A percentile compares a stretch with the other conserved stretches of the same genome.
Conservation (phyloP, 37 sponge, comb jelly and placozoan species). For the Agelas oroides region DNA sequence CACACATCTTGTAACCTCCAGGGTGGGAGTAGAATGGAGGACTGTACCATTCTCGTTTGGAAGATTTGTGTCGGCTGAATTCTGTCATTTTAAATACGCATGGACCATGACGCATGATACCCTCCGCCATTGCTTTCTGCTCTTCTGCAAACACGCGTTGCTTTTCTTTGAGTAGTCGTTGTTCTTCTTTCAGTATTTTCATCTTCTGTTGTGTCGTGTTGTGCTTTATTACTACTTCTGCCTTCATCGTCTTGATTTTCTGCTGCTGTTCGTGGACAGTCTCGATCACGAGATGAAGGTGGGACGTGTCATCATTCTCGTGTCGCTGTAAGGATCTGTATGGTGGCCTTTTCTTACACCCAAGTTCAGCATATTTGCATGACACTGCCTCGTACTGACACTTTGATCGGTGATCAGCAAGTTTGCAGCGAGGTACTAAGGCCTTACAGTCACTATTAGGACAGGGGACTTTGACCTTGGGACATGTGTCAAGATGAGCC, state of each 20-base stretch:
- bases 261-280: slow-evolving; percentile 30
- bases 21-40: slow-evolving; percentile 6
- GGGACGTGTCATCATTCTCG: slow-evolving; percentile 2
- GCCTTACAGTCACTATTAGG: slow-evolving; percentile 28
- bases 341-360: neutral
- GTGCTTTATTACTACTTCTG: too few species aligned
- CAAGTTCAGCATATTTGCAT: slow-evolving; percentile 24
- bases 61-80: neutral
- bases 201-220: slow-evolving; percentile 37
- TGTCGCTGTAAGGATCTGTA: neutral
- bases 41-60: slow-evolving; percentile 9
- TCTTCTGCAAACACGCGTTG: too few species aligned
- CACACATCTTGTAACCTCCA: slow-evolving; percentile 22
- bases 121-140: too few species aligned
- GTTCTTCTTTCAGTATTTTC: too few species aligned
- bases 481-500: slow-evolving; percentile 31
- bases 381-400: slow-evolving; percentile 17
- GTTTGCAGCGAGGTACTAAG: neutral
- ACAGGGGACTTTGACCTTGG: slow-evolving; percentile 9
- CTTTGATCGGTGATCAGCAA: neutral
- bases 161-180: too few species aligned
- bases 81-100: neutral
- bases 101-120: too few species aligned
- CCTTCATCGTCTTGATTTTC: too few species aligned
- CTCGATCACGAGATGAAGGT: slow-evolving; percentile 16